Conservation (phyloP, 2,888 invertebrate genomes). For the Mycogona germanica region DNA sequence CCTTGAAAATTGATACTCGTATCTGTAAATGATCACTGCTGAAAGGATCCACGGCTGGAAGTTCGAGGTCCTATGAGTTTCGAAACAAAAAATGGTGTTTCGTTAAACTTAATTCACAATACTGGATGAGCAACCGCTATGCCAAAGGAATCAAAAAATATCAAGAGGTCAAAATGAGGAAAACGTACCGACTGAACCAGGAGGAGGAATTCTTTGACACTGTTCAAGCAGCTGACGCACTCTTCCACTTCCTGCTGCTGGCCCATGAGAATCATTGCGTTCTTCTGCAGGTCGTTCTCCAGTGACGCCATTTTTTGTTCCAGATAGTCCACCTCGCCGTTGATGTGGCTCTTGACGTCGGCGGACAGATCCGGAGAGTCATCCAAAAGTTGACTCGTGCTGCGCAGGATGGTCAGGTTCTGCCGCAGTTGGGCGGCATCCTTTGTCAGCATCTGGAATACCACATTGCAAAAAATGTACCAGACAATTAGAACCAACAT, state of each 20-base stretch:
- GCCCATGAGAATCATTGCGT: conserved; percentile 7
- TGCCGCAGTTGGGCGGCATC: not conserved
- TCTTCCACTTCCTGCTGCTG: conserved; percentile 15
- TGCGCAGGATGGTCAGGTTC: conserved; percentile 1
- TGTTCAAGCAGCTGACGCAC: conserved; percentile 4
- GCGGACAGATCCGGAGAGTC: conserved; percentile 1
- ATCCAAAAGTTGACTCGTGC: not conserved
- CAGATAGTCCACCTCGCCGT: conserved; percentile 20
- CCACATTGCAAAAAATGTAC: not conserved
- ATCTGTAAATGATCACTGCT: not conserved
- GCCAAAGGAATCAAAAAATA: not conserved
- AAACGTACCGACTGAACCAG: conserved; percentile 14
- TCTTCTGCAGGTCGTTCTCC: conserved; percentile 12
- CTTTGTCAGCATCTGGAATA: not conserved
- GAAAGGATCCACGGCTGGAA: not conserved
- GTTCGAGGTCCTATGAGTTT: conserved; percentile 2
- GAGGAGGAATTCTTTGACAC: conserved; percentile 12
- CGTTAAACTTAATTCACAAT: not conserved
- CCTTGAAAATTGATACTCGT: not conserved
- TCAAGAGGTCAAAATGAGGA: not conserved
- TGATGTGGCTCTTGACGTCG: conserved; percentile 12
- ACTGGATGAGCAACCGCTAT: too few relatives aligned
- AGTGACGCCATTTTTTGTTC: conserved; percentile 17
- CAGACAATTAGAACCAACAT: not conserved
- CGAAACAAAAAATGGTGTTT: not conserved